Conservation (phyloP, 2,888 invertebrate species). For the Auanema freiburgensis region DNA sequence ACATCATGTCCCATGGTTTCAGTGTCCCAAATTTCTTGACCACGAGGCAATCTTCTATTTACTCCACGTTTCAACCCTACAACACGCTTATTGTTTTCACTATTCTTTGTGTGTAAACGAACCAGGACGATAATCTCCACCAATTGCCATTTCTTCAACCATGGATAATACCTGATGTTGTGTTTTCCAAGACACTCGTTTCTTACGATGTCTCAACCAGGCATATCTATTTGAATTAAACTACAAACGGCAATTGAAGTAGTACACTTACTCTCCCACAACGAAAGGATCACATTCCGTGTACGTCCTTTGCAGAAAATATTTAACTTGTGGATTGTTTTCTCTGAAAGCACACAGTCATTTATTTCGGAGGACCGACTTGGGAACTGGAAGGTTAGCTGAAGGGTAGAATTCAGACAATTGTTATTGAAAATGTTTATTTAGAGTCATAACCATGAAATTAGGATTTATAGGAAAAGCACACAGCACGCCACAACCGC, state of each 20-base stretch:
- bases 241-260: conserved; percentile 8
- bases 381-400: background rate
- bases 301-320: conserved; percentile 46
- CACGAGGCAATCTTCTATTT: conserved; percentile 54
- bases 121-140: conserved; percentile 58
- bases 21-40: conserved; percentile 60
- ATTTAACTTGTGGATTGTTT: conserved; percentile 55
- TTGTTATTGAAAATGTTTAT: background rate
- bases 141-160: conserved; percentile 59
- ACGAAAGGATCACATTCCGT: conserved; percentile 60
- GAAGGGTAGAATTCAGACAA: background rate
- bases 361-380: background rate
- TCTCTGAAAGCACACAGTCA: conserved; percentile 28
- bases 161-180: conserved; percentile 57
- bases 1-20: conserved; percentile 63
- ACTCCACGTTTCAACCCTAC: conserved; percentile 44
- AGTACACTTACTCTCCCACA: conserved; percentile 54
- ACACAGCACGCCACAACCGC: too few relatives aligned
- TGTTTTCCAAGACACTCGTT: conserved; percentile 50
- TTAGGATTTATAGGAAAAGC: too few relatives aligned
- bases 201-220: conserved; percentile 30
- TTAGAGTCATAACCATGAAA: background rate
- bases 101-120: background rate
- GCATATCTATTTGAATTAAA: conserved; percentile 14
- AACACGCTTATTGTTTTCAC: background rate